phyloP scores from a whole-genome alignment of 2,888 invertebrate species.

The Eutolmus rufibarbis region DNA sequence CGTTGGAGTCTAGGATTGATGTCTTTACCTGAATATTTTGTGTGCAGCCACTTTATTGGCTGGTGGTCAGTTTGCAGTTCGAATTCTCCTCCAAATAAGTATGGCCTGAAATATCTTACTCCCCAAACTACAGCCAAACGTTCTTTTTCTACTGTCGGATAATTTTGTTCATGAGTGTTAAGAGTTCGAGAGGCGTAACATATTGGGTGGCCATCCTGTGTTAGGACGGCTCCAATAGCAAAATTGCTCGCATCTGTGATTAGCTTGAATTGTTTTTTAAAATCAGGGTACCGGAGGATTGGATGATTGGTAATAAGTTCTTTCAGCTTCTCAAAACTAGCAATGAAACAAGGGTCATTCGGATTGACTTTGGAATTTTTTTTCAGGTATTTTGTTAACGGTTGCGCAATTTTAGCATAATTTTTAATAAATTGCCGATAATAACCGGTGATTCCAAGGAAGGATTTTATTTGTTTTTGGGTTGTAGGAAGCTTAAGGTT shows the following conservation, averaged over 20 bases:
- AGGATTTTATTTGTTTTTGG: slow-evolving; percentile 13
- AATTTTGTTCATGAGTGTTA: slow-evolving; percentile 26
- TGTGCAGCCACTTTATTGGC: slow-evolving; percentile 12
- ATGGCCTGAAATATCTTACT: slow-evolving; percentile 18
- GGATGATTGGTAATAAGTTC: slow-evolving; percentile 7
- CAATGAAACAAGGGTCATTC: background rate
- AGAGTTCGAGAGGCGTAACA: slow-evolving; percentile 28
- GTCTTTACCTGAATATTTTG: slow-evolving; percentile 8
- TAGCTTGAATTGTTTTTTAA: background rate
- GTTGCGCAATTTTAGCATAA: background rate
- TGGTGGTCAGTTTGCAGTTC: background rate
- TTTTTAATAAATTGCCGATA: background rate
- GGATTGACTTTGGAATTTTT: background rate
- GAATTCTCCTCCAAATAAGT: slow-evolving; percentile 10
- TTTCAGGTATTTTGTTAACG: background rate
- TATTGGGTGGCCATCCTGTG: slow-evolving; percentile 26
- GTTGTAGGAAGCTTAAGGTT: background rate
- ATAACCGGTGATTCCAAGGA: background rate
- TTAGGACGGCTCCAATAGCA: background rate
- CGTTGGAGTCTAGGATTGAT: slow-evolving; percentile 5
- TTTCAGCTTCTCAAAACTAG: background rate
- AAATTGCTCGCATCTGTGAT: background rate
- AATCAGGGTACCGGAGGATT: background rate
- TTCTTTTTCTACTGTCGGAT: slow-evolving; percentile 24
- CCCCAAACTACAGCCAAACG: slow-evolving; percentile 3